These are phyloP conservation scores for Acipenser oxyrinchus DNA, from an alignment of 2,797 vertebrate genomes.

Conservation along the genomic window DNA sequence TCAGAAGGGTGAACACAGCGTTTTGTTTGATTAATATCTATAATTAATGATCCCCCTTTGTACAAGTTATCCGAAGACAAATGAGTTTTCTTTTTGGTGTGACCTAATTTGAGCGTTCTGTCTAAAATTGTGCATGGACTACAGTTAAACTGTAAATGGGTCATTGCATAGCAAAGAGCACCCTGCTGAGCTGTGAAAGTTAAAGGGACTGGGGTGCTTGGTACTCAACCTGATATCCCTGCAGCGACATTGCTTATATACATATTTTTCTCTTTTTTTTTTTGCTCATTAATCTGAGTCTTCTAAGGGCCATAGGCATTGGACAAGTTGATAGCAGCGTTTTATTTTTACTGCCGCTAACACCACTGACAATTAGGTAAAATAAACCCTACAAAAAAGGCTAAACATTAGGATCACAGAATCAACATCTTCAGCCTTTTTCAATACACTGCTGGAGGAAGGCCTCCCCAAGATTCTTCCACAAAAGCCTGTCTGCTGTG, in stretches of 20 bases:
- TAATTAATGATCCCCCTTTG: constrained; percentile 12
- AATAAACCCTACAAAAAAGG: no score
- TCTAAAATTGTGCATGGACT: constrained; percentile 27
- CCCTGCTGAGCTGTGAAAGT: constrained; percentile 18
- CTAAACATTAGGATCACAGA: no score
- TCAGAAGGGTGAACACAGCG: constrained; percentile 8
- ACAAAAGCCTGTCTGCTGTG: no score
- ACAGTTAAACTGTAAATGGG: constrained; percentile 24
- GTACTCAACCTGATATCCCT: neutral
- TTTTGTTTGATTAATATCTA: constrained; percentile 11
- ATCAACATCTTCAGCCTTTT: no score
- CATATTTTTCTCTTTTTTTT: neutral
- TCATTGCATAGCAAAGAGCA: constrained; percentile 12
- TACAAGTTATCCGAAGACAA: constrained; percentile 26
- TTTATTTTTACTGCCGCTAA: no score
- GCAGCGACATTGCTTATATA: neutral
- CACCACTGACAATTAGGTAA: no score
- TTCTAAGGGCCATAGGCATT: no score
- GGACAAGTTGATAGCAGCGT: no score
- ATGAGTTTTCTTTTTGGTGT: constrained; percentile 19
- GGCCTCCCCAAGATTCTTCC: no score
- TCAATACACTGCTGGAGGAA: no score
- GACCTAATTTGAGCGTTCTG: constrained; percentile 29
- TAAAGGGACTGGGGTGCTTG: constrained; percentile 7
- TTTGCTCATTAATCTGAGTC: neutral